These are phyloP conservation scores for Megaleporinus macrocephalus DNA, from an alignment of 2,113 vertebrate species.

Conservation along the genomic window DNA sequence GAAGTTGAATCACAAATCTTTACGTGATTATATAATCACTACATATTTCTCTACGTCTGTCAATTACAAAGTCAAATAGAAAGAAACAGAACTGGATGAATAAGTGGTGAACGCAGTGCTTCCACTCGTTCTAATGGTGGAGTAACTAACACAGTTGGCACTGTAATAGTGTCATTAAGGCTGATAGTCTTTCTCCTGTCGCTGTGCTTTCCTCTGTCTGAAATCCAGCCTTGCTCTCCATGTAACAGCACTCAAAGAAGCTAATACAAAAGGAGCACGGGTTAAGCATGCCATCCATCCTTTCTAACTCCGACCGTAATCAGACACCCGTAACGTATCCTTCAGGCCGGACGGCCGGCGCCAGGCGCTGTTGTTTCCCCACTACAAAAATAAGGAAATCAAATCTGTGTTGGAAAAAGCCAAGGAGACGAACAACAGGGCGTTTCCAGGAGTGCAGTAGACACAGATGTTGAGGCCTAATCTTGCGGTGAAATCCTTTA, in stretches of 20 bases:
- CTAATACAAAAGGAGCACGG: constrained; percentile 63
- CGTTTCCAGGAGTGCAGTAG: constrained; percentile 47
- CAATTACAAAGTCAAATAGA: too few species aligned
- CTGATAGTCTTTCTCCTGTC: neutral
- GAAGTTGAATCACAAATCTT: too few species aligned
- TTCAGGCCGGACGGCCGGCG: constrained; percentile 65
- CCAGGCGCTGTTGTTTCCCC: constrained; percentile 54
- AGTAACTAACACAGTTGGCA: too few species aligned
- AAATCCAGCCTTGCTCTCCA: neutral
- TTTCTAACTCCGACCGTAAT: constrained; percentile 61
- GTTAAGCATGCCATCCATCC: constrained; percentile 69
- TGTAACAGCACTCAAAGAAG: neutral
- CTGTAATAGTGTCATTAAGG: neutral
- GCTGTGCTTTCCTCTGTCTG: neutral
- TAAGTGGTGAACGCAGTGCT: neutral
- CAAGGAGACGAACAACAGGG: constrained; percentile 45
- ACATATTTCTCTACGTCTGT: too few species aligned
- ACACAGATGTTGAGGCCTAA: constrained; percentile 48
- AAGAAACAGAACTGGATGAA: neutral
- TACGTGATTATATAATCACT: too few species aligned
- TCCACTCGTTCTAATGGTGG: neutral
- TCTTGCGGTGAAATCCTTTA: constrained; percentile 16
- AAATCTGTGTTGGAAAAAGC: constrained; percentile 68
- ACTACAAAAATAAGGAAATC: constrained; percentile 72
- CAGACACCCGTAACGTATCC: constrained; percentile 71